These are phyloP conservation scores for Zaprionus vittiger DNA, from an alignment of 1,140 invertebrate species.

Conservation along the genomic window DNA sequence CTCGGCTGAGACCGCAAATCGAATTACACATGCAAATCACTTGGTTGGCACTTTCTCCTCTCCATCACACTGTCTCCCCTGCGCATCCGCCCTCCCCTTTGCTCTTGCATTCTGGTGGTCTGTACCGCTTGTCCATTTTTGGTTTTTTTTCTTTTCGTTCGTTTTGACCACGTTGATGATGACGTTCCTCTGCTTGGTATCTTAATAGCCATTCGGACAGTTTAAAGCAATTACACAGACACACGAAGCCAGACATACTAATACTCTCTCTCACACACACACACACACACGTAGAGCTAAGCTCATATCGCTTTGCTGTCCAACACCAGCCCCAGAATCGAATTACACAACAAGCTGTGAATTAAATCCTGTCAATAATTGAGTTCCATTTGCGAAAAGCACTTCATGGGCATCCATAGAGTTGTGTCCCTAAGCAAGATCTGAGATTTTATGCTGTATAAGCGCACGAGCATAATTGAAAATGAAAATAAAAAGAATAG, in stretches of 20 bases:
- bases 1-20: constrained; percentile 68
- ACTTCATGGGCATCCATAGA: constrained; percentile 8
- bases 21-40: constrained; percentile 77
- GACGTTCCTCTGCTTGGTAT: constrained; percentile 23
- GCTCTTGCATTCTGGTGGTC: background rate
- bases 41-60: constrained; percentile 43
- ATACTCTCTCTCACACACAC: constrained; percentile 16
- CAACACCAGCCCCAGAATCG: constrained; percentile 25
- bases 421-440: background rate
- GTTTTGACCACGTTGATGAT: constrained; percentile 38
- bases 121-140: constrained; percentile 12
- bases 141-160: constrained; percentile 17
- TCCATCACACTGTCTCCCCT: background rate
- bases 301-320: constrained; percentile 12
- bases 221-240: constrained; percentile 69
- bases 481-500: background rate
- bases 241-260: background rate
- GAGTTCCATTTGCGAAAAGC: constrained; percentile 26
- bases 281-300: constrained; percentile 6
- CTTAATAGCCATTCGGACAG: constrained; percentile 63
- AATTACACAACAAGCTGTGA: constrained; percentile 49
- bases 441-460: background rate
- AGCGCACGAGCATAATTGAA: background rate
- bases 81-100: background rate
- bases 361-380: constrained; percentile 48